Conservation (phyloP, 2,888 invertebrate genomes). For the Cantharis flavilabris region DNA sequence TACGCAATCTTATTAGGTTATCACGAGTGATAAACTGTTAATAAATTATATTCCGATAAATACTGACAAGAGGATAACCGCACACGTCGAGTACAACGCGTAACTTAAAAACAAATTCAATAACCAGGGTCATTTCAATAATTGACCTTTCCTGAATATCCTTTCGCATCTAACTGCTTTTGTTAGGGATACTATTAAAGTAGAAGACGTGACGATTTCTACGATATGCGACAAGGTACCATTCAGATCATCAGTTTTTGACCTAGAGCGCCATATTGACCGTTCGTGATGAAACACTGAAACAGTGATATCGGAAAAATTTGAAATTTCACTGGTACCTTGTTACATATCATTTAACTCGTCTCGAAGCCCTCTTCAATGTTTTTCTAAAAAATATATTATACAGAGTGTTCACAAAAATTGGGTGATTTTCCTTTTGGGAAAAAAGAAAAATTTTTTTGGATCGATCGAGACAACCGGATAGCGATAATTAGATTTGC, state of each 20-base stretch:
- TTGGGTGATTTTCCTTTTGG: too few relatives aligned
- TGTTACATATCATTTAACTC: neutral
- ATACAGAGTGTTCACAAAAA: neutral
- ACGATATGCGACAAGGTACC: neutral
- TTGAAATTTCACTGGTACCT: neutral
- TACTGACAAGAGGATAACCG: neutral
- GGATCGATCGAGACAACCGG: neutral
- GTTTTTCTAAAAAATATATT: neutral
- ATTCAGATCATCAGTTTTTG: neutral
- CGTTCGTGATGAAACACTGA: neutral
- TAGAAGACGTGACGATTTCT: neutral
- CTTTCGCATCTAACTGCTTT: neutral
- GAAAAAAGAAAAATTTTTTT: neutral
- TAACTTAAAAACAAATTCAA: neutral
- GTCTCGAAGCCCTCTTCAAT: neutral
- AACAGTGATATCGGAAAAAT: neutral
- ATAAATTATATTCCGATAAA: neutral
- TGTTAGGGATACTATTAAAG: neutral
- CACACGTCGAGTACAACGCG: neutral
- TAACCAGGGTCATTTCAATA: neutral
- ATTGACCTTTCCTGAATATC: neutral
- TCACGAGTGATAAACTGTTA: neutral
- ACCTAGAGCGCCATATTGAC: neutral
- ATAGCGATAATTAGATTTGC: neutral
- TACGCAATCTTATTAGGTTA: neutral